These are phyloP conservation scores for Pomacea maculata DNA, from an alignment of 1,140 invertebrate species.

Conservation along the genomic window DNA sequence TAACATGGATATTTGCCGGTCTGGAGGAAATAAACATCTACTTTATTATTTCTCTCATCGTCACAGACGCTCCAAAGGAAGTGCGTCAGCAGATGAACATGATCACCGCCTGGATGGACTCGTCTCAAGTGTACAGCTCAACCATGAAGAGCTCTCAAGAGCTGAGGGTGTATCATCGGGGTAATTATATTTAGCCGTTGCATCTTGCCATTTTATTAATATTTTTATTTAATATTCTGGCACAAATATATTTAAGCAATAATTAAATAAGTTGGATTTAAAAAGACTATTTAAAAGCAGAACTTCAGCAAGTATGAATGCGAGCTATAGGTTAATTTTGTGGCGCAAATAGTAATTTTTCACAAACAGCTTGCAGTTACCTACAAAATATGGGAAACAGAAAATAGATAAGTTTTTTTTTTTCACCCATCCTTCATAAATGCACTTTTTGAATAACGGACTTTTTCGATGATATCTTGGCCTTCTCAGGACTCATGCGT, in stretches of 20 bases:
- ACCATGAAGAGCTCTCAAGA: constrained; percentile 76
- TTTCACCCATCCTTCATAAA: neutral
- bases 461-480: neutral
- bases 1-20: too few relatives aligned
- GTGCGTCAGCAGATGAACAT: constrained; percentile 94
- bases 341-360: too few relatives aligned
- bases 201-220: neutral
- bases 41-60: too few relatives aligned
- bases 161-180: constrained; percentile 34
- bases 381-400: too few relatives aligned
- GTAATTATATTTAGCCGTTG: constrained; percentile 8
- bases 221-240: neutral
- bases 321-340: too few relatives aligned
- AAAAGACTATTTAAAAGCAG: too few relatives aligned
- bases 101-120: constrained; percentile 93
- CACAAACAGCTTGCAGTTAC: too few relatives aligned
- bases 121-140: constrained; percentile 94
- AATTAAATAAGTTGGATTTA: too few relatives aligned
- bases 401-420: too few relatives aligned
- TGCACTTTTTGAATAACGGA: neutral
- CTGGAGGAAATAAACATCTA: too few relatives aligned
- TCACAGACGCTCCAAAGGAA: constrained; percentile 14
- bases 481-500: constrained; percentile 79
- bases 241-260: too few relatives aligned
- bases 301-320: too few relatives aligned